Percentiles rank a stretch among this genome's conserved stretches.
phyloP scores from a whole-genome alignment of 2,113 vertebrate species.

The Neogale vison region DNA sequence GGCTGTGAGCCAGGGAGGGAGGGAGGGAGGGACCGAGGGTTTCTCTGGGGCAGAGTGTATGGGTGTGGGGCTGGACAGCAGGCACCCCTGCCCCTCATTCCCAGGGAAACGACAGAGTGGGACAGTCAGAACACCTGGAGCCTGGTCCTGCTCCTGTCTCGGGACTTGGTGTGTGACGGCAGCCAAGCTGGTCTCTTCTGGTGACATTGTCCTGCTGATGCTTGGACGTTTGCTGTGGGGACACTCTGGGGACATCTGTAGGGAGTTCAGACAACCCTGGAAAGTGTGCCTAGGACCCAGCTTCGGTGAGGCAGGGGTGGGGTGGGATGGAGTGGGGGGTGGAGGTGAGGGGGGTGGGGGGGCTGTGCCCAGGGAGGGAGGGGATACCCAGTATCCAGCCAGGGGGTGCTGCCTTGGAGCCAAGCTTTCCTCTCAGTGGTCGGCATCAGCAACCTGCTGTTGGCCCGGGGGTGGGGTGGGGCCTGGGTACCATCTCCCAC shows the following conservation, averaged over 20 bases:
- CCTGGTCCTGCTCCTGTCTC: slow-evolving; percentile 39
- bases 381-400: neutral
- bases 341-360: too few species aligned
- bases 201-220: neutral
- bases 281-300: neutral
- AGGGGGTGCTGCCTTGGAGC: neutral
- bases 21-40: neutral
- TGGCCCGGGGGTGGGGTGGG: neutral
- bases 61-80: slow-evolving; percentile 9
- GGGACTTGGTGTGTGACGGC: neutral
- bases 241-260: neutral
- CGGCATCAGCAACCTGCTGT: neutral
- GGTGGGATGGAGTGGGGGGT: too few species aligned
- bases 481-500: neutral
- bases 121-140: neutral
- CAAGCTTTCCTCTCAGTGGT: neutral
- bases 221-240: slow-evolving; percentile 9
- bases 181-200: neutral
- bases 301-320: too few species aligned
- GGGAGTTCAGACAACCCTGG: neutral
- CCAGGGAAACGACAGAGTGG: neutral
- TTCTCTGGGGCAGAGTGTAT: neutral
- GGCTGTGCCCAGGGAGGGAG: neutral
- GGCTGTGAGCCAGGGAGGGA: slow-evolving; percentile 42
- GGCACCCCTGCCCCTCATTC: neutral